Percentiles rank a stretch among this genome's conserved stretches.
These are phyloP conservation scores for Eulemur coronatus DNA, from an alignment of 2,797 vertebrate species.

Conservation along the genomic window DNA sequence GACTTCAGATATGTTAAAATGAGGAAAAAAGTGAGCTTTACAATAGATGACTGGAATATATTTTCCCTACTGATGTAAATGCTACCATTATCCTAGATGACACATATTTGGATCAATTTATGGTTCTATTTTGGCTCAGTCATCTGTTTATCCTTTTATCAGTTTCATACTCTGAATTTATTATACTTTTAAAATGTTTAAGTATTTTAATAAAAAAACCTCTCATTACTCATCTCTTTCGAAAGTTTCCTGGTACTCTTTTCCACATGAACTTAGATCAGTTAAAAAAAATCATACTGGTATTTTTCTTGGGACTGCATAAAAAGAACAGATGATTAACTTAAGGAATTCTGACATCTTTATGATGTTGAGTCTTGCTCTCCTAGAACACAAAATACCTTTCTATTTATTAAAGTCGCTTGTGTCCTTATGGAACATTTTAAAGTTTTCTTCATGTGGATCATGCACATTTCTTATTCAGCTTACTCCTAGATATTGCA, in stretches of 20 bases:
- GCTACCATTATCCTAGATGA: not conserved
- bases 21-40: not conserved
- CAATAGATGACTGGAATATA: not conserved
- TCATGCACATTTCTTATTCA: not conserved
- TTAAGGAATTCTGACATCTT: not conserved
- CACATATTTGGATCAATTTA: not conserved
- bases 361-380: not conserved
- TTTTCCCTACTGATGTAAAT: not conserved
- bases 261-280: not conserved
- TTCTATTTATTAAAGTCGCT: not conserved
- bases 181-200: not conserved
- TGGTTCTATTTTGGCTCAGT: not conserved
- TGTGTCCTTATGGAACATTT: not conserved
- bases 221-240: not conserved
- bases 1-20: not conserved
- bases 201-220: not conserved
- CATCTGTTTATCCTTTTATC: not conserved
- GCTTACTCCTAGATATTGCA: not conserved
- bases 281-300: not conserved
- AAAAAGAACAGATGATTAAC: not conserved
- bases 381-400: not conserved
- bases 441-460: not conserved
- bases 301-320: not conserved
- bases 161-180: not conserved
- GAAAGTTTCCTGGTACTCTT: not conserved